Percentiles rank a stretch among this genome's conserved stretches.
phyloP scores from a whole-genome alignment of 2,888 invertebrate species.

The Listrodromus nycthemerus region DNA sequence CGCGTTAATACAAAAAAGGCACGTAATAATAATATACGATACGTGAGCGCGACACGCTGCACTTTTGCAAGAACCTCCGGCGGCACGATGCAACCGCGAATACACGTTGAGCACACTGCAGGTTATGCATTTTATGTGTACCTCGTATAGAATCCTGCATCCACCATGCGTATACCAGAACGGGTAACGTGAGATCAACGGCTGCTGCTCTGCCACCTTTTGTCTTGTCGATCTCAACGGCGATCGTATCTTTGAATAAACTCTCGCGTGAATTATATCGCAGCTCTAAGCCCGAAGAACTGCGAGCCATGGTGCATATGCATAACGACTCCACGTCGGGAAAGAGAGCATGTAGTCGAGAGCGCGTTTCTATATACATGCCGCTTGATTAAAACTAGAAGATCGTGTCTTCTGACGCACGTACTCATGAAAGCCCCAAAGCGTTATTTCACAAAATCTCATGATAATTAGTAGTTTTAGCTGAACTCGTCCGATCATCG shows the following conservation, averaged over 20 bases:
- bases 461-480: no score
- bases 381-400: not conserved
- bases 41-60: conserved; percentile 42
- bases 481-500: no score
- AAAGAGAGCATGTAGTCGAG: not conserved
- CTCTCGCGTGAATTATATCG: conserved; percentile 64
- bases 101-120: conserved; percentile 31
- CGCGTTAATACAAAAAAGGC: conserved; percentile 65
- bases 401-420: not conserved
- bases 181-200: conserved; percentile 35
- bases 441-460: not conserved
- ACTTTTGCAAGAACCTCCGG: conserved; percentile 52
- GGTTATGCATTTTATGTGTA: conserved; percentile 34
- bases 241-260: conserved; percentile 66
- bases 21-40: conserved; percentile 63
- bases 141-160: conserved; percentile 35
- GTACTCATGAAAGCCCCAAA: not conserved
- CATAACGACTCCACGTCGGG: not conserved
- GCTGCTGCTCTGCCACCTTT: conserved; percentile 51
- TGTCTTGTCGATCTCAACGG: conserved; percentile 65
- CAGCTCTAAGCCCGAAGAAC: conserved; percentile 52
- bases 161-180: conserved; percentile 16
- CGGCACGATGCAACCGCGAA: conserved; percentile 50
- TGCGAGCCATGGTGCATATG: not conserved
- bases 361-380: not conserved